Evolutionary conservation across 2,888 invertebrate species (phyloP).

Genomic region (Odontocerum albicorne): DNA sequence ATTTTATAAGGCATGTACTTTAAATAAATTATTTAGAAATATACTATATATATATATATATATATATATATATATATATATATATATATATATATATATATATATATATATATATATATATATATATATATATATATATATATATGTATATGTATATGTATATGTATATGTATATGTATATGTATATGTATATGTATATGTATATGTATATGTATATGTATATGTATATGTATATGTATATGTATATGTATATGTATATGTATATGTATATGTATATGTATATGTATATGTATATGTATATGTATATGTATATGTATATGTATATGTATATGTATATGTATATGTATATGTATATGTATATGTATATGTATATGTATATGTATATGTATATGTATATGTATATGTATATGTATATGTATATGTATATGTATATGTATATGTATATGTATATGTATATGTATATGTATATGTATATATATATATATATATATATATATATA

Average conservation of each 20-base stretch:
- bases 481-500: neutral
- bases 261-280: neutral
- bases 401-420: neutral
- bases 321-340: neutral
- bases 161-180: neutral
- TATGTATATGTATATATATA: neutral
- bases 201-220: neutral
- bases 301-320: neutral
- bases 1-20: conserved; percentile 17
- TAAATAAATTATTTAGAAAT: conserved; percentile 12
- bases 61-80: neutral
- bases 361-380: neutral
- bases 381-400: neutral
- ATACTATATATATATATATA: conserved; percentile 1
- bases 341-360: neutral
- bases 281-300: neutral
- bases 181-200: neutral
- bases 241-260: neutral
- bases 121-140: neutral
- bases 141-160: neutral
- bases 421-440: neutral
- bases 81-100: neutral
- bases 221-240: neutral
- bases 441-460: neutral
- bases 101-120: neutral